Percentiles rank a stretch among this genome's conserved stretches.
These are phyloP conservation scores for Saccostrea cuccullata DNA, from an alignment of 1,140 invertebrate species.

Conservation along the genomic window DNA sequence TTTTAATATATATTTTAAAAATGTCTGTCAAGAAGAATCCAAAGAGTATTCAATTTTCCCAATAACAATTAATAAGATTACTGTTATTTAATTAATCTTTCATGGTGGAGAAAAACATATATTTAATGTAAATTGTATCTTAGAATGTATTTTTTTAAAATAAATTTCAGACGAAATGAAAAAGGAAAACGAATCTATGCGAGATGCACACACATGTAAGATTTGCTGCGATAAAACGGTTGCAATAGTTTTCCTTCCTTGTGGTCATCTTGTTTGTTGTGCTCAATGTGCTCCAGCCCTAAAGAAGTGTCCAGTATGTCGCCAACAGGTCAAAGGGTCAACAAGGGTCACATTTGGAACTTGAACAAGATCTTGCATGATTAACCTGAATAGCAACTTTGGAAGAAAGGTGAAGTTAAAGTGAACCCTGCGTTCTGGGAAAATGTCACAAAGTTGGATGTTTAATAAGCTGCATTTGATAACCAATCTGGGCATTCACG, in stretches of 20 bases:
- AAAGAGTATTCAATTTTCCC: too few species aligned
- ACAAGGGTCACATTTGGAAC: conserved; percentile 47
- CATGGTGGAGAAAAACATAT: not conserved
- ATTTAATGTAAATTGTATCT: not conserved
- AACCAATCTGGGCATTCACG: too few species aligned
- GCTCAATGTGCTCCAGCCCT: conserved; percentile 88
- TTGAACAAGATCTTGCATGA: not conserved
- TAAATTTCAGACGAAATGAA: conserved; percentile 71
- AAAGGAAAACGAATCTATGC: conserved; percentile 79
- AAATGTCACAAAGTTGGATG: too few species aligned
- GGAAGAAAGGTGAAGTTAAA: too few species aligned
- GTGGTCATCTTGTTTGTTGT: conserved; percentile 92
- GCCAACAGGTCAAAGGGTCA: conserved; percentile 76
- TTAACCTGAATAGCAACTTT: too few species aligned
- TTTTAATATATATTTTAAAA: not conserved
- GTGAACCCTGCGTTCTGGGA: too few species aligned
- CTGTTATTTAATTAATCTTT: not conserved
- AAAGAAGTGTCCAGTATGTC: conserved; percentile 89
- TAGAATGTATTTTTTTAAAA: not conserved
- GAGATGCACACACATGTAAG: conserved; percentile 91
- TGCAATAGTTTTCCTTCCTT: conserved; percentile 92
- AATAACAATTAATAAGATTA: too few species aligned
- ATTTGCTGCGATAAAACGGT: conserved; percentile 94
- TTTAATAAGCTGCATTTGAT: too few species aligned
- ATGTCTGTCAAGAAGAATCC: too few species aligned